These are phyloP conservation scores for Brachypodius melanocephalos DNA, from an alignment of 2,113 vertebrate genomes.

Conservation along the genomic window DNA sequence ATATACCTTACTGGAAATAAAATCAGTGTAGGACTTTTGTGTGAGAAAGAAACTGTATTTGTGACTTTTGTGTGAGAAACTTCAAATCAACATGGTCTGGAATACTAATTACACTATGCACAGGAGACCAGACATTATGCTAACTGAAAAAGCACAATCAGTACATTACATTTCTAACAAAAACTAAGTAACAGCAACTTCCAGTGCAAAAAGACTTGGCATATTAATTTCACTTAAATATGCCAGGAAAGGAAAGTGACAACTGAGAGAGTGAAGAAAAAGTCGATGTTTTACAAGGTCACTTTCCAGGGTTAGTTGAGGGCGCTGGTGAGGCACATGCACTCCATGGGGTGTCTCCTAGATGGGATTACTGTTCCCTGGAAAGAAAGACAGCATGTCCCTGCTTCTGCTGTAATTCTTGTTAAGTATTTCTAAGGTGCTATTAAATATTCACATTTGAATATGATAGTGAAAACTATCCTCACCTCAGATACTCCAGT, in stretches of 20 bases:
- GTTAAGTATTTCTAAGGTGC: neutral
- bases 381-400: neutral
- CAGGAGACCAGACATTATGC: neutral
- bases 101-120: neutral
- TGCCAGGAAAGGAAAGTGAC: neutral
- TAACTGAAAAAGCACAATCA: neutral
- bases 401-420: neutral
- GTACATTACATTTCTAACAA: neutral
- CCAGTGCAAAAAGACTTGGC: neutral
- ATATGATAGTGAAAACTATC: neutral
- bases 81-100: neutral
- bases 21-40: neutral
- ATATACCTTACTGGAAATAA: neutral
- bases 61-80: neutral
- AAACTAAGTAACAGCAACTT: neutral
- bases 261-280: neutral
- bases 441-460: neutral
- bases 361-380: neutral
- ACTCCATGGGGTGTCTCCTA: neutral
- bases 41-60: neutral
- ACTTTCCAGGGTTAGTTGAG: neutral
- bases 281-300: fast-evolving
- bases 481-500: neutral
- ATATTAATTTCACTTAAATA: neutral
- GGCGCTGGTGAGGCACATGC: fast-evolving